Evolutionary conservation across 2,113 vertebrate species (phyloP).

Genomic region (Dicerorhinus sumatrensis): DNA sequence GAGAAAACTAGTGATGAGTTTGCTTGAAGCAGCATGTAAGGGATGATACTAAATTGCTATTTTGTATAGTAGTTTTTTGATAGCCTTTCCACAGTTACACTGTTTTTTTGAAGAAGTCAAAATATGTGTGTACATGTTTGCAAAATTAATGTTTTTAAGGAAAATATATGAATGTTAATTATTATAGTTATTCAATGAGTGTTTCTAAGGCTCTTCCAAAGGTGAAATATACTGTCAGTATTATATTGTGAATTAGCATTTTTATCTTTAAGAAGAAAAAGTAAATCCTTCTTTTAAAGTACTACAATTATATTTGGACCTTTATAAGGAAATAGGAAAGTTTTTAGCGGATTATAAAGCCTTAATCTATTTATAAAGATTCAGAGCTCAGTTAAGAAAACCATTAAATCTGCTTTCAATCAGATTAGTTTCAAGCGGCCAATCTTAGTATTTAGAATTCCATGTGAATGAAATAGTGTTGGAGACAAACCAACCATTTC

Average conservation of each 20-base stretch:
- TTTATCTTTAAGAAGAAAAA: not conserved
- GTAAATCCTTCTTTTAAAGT: not conserved
- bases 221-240: not conserved
- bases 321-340: not conserved
- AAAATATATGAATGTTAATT: not conserved
- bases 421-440: not conserved
- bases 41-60: not conserved
- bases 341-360: not conserved
- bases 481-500: not conserved
- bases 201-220: not conserved
- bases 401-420: not conserved
- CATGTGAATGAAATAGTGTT: not conserved
- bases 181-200: not conserved
- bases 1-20: not conserved
- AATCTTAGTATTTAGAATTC: not conserved
- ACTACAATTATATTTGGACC: not conserved
- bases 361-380: not conserved
- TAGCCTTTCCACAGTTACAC: not conserved
- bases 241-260: not conserved
- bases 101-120: not conserved
- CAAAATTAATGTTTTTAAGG: not conserved
- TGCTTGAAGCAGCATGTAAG: not conserved
- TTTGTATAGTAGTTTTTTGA: not conserved
- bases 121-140: not conserved
- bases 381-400: not conserved